Percentiles rank a stretch among this genome's conserved stretches.
These are phyloP conservation scores for Eupleurogrammus muticus DNA, from an alignment of 2,797 vertebrate species.

Conservation along the genomic window DNA sequence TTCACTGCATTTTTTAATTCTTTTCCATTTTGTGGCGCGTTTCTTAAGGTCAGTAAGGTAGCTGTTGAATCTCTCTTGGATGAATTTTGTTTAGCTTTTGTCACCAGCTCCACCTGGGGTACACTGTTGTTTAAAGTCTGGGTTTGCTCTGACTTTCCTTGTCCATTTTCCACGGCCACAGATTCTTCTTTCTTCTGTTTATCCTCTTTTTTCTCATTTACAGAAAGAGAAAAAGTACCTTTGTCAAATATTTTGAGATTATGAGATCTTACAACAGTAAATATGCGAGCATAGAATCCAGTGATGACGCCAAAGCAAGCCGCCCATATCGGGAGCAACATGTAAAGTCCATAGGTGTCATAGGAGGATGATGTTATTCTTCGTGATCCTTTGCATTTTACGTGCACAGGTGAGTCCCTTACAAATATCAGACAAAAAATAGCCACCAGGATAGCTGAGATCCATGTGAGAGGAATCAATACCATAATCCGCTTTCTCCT, in stretches of 20 bases:
- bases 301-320: conserved; percentile 75
- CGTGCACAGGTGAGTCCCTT: conserved; percentile 79
- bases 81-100: conserved; percentile 31
- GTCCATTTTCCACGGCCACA: conserved; percentile 30
- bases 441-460: conserved; percentile 67
- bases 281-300: conserved; percentile 82
- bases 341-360: conserved; percentile 82
- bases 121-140: conserved; percentile 32
- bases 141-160: conserved; percentile 33
- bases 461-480: conserved; percentile 79
- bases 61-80: conserved; percentile 15
- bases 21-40: conserved; percentile 21
- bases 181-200: conserved; percentile 31
- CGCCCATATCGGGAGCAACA: conserved; percentile 83
- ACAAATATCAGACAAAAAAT: conserved; percentile 67
- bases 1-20: conserved; percentile 29
- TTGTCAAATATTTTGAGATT: conserved; percentile 84
- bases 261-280: conserved; percentile 76
- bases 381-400: conserved; percentile 69
- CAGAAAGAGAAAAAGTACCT: conserved; percentile 49
- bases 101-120: conserved; percentile 20
- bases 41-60: conserved; percentile 28
- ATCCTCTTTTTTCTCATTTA: conserved; percentile 20
- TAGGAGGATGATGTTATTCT: conserved; percentile 45
- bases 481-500: conserved; percentile 67